phyloP scores from a whole-genome alignment of 2,113 vertebrate species.

The Dipodomys spectabilis region DNA sequence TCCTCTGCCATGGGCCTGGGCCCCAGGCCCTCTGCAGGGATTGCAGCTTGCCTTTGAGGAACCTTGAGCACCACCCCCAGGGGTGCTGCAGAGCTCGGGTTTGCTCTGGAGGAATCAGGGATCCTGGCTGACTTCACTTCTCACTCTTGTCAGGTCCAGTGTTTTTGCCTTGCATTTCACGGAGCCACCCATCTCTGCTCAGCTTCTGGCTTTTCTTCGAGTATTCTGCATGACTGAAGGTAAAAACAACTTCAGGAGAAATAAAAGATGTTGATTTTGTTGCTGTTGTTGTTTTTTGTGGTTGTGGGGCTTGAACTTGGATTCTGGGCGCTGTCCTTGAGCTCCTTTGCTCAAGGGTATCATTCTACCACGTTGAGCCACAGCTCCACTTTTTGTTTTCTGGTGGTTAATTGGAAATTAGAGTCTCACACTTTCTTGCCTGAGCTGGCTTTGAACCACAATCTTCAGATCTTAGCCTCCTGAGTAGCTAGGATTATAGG shows the following conservation, averaged over 20 bases:
- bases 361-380: too few species aligned
- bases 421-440: too few species aligned
- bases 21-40: not conserved
- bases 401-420: too few species aligned
- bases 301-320: too few species aligned
- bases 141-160: constrained; percentile 90
- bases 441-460: too few species aligned
- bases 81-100: not conserved
- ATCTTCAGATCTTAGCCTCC: too few species aligned
- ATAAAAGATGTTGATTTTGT: not conserved
- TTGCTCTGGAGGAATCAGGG: not conserved
- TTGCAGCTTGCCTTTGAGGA: not conserved
- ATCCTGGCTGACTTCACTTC: not conserved
- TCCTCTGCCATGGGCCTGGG: fast-evolving
- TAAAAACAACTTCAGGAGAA: constrained; percentile 84
- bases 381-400: too few species aligned
- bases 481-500: too few species aligned
- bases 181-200: constrained; percentile 96
- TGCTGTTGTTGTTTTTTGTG: too few species aligned
- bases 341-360: too few species aligned
- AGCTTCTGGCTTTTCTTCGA: constrained; percentile 97
- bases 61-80: fast-evolving
- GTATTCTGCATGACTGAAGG: constrained; percentile 99
- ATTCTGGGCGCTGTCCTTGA: too few species aligned
- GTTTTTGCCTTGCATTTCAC: constrained; percentile 95